phyloP scores from a whole-genome alignment of 2,888 invertebrate species.

The Nematopogon swammerdamellus region DNA sequence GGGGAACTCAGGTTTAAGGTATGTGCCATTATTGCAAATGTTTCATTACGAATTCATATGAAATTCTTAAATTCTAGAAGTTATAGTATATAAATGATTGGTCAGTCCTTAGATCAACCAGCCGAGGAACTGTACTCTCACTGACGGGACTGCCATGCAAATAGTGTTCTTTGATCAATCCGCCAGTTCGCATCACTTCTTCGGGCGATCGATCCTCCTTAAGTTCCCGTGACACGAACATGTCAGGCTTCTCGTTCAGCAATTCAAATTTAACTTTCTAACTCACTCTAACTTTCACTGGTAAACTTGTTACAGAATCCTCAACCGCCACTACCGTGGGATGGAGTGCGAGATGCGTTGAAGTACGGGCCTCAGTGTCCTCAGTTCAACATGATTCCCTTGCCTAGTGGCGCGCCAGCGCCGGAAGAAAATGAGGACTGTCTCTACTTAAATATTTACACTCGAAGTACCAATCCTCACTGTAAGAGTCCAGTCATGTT shows the following conservation, averaged over 20 bases:
- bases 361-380: not conserved
- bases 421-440: slow-evolving; percentile 43
- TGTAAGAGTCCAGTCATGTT: slow-evolving; percentile 10
- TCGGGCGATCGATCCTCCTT: slow-evolving; percentile 10
- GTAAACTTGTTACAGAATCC: not conserved
- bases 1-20: not conserved
- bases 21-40: too few relatives aligned
- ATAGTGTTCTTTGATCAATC: slow-evolving; percentile 17
- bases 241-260: slow-evolving; percentile 16
- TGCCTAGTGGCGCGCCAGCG: slow-evolving; percentile 26
- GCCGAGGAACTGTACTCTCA: slow-evolving; percentile 11
- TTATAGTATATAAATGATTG: slow-evolving; percentile 18
- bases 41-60: too few relatives aligned
- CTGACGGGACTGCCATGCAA: slow-evolving; percentile 15
- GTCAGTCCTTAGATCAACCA: slow-evolving; percentile 18
- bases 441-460: slow-evolving; percentile 56
- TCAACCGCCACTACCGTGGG: not conserved
- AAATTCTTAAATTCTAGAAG: too few relatives aligned
- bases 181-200: slow-evolving; percentile 13
- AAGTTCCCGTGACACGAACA: slow-evolving; percentile 18
- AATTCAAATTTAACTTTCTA: slow-evolving; percentile 15
- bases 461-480: slow-evolving; percentile 19
- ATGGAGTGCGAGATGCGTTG: not conserved
- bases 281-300: too few relatives aligned
- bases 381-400: slow-evolving; percentile 38